Base-by-base conservation (phyloP, 2,888 invertebrate genomes). In the Caenorhabditis sp. region DNA sequence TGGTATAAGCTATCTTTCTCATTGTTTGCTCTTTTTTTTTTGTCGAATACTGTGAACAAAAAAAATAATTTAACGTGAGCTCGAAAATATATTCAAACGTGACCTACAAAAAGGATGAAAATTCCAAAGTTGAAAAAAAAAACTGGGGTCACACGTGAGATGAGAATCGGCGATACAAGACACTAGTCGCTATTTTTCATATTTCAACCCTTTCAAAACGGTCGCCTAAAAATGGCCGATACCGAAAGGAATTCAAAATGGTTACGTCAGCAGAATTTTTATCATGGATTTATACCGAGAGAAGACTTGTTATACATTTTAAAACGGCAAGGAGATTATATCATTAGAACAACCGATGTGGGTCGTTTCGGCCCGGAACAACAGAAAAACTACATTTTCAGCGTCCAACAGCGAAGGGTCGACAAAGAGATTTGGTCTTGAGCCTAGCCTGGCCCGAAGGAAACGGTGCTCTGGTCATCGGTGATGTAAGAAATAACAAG, bases 371-470 rank as follows among this genome's bases (percentile, higher is more conserved):
- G 5, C 12, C 8, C 4, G 50, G 50, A 50, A 21, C 8, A 21
- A 21, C 4, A 21, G 51, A 51, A 17, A 51, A 51, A 51, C 21
- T 50, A 50, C n/a, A 10, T n/a, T 50, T 50, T n/a, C 51, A 55
- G 31, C 43, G 59, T 4, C 59, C 43, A 24, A 49, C 49, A 17
- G 19, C 43, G 1, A 49, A 59, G 14, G 59, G 59, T 12, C 43
- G 43, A 8, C 59, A 23, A 43, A 21, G 49, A 49, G 72, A 68
- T 27, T 37, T 63, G 12, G 68, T 72, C 2, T 26, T 72, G 36
- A 72, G 72, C 23, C 21, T 72, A 17, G 64, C 62, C 3, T 72
- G 72, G 67, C 67, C 72, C 0, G n/a, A 23, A 0, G 55, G 12
- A 4, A 26, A 24, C 4, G 26, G 26, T 12, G 10, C 43, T 43